Evolutionary conservation across 2,888 invertebrate genomes (phyloP).

Genomic region (Drosophila maculinotata): DNA sequence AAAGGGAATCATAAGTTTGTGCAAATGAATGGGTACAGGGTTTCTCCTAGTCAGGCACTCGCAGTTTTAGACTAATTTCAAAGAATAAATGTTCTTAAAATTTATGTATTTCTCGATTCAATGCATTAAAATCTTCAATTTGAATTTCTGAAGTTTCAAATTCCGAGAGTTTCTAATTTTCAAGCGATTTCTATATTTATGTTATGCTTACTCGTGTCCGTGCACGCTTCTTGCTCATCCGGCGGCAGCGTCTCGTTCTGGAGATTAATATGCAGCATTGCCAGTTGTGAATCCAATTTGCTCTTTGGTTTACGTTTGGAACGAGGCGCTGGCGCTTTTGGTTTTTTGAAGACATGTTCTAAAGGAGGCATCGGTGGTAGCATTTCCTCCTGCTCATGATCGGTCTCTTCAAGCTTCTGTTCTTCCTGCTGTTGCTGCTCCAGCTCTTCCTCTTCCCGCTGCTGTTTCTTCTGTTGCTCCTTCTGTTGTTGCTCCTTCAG

Average conservation of each 20-base stretch:
- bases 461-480: background rate
- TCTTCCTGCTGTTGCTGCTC: background rate
- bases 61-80: too few relatives aligned
- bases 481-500: background rate
- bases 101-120: too few relatives aligned
- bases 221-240: background rate
- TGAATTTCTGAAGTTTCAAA: too few relatives aligned
- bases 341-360: slow-evolving; percentile 60
- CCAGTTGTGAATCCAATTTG: slow-evolving; percentile 2
- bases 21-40: too few relatives aligned
- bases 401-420: background rate
- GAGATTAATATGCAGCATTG: slow-evolving; percentile 13
- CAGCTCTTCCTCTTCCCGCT: background rate
- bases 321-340: slow-evolving; percentile 50
- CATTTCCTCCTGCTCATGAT: background rate
- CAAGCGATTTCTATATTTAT: background rate
- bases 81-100: too few relatives aligned
- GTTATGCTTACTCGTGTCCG: slow-evolving; percentile 37
- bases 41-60: too few relatives aligned
- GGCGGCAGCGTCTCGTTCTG: background rate
- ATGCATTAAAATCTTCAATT: too few relatives aligned
- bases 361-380: background rate
- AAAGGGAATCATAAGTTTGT: too few relatives aligned
- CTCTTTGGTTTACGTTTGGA: slow-evolving; percentile 5
- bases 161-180: background rate